Base-by-base conservation (phyloP, 1,140 invertebrate genomes). In the Hyles euphorbiae region DNA sequence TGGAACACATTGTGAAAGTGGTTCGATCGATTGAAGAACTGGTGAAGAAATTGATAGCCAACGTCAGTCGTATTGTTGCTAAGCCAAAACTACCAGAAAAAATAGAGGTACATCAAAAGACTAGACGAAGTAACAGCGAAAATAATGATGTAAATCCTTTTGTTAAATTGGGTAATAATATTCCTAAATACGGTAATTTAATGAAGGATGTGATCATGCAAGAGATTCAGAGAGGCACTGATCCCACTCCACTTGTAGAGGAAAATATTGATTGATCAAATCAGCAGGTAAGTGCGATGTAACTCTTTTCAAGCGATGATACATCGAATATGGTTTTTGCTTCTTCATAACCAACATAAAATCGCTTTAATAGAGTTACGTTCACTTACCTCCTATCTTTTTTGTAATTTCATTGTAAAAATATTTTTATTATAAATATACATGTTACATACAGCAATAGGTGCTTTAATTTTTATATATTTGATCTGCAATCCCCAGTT, bases 41-140 rank as follows among this genome's bases (percentile, higher is more conserved):
- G 0, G 72, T 63, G 2, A 70, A 70, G 57, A 43, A 57, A 34
- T 54, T 83, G 12, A 62, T 78, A n/a, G 67, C 74, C 11, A 72
- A 72, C 46, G 7, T 81, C 33, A 67, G 68, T 58, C 54, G 46
- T 34, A 68, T 70, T 33, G 34, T 74, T 46, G 58, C 67, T 3
- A 51, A 69, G 40, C 77, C 78, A 6, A 72, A 75, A 51, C 40
- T 78, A 10, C 80, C 82, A 53, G 72, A 74, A 47, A 81, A 74
- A 63, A 36, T 77, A 3, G 63, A 82, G 58, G 66, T 67, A 74
- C 64, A 65, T 43, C 48, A 53, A 10, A 50, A 68, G 11, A 61
- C 47, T 49, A 74, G 70, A 71, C 63, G 70, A 43, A 74, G 56
- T 64, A 59, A 54, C 46, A 9, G 33, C 33, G 11, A 52, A 36